A percentile compares a stretch with the other conserved stretches of the same genome.
phyloP scores from a whole-genome alignment of 2,888 invertebrate genomes.

The Ellobium chinense region DNA sequence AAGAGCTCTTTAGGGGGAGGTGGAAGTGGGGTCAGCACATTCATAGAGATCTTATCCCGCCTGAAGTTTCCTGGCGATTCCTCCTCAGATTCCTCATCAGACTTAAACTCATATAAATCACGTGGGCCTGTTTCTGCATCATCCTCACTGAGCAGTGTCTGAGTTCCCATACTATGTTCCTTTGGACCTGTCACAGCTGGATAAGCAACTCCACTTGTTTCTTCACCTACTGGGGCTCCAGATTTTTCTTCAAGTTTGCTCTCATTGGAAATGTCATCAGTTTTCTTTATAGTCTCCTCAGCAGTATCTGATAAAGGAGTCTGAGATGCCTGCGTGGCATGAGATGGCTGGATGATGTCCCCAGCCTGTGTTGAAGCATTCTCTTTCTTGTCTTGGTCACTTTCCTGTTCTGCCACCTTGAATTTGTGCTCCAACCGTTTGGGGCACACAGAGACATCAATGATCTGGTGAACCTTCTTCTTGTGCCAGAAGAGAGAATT shows the following conservation, averaged over 20 bases:
- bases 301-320: neutral
- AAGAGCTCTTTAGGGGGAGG: conserved; percentile 52
- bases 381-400: neutral
- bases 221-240: neutral
- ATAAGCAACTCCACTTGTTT: neutral
- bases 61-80: conserved; percentile 54
- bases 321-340: neutral
- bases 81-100: conserved; percentile 68
- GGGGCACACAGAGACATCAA: conserved; percentile 24
- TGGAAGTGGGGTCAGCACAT: conserved; percentile 45
- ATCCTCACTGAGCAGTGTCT: neutral
- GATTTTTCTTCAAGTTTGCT: neutral
- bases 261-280: neutral
- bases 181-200: neutral
- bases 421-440: neutral
- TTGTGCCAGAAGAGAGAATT: conserved; percentile 75
- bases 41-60: conserved; percentile 43
- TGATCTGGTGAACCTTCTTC: conserved; percentile 57
- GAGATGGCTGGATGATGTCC: neutral
- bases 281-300: neutral
- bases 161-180: conserved; percentile 18
- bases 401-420: neutral
- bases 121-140: conserved; percentile 19
- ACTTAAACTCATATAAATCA: conserved; percentile 71
- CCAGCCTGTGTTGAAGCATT: neutral